Evolutionary conservation across 2,797 vertebrate species (phyloP).

Genomic region (Muscicapa comitata): DNA sequence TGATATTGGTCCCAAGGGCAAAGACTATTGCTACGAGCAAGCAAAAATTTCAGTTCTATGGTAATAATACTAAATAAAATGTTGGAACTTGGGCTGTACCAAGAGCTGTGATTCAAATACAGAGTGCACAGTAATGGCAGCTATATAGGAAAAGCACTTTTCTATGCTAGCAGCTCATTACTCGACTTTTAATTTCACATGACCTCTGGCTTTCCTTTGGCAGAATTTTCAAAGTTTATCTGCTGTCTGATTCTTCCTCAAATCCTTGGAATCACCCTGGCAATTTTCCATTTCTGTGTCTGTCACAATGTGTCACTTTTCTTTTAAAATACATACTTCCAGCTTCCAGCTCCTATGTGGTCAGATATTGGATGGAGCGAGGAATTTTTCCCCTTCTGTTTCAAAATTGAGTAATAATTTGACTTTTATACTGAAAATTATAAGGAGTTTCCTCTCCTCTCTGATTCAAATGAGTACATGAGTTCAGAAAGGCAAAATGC

Average conservation of each 20-base stretch:
- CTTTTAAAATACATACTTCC: neutral
- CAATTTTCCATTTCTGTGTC: neutral
- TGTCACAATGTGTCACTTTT: neutral
- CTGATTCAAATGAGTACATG: neutral
- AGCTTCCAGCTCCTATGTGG: neutral
- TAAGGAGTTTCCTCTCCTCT: neutral
- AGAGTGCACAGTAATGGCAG: neutral
- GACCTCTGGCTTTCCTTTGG: neutral
- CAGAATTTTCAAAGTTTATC: neutral
- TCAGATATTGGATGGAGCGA: neutral
- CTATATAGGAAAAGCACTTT: neutral
- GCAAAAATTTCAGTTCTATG: neutral
- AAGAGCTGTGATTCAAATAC: neutral
- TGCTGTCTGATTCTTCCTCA: neutral
- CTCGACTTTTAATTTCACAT: neutral
- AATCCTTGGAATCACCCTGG: neutral
- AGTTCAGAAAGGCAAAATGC: neutral
- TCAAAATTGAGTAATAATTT: neutral
- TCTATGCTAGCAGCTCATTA: neutral
- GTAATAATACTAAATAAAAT: neutral
- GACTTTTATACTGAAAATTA: neutral
- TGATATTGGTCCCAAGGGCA: neutral
- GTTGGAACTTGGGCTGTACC: neutral
- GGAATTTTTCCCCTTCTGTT: neutral
- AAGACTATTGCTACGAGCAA: neutral